A percentile compares a stretch with the other conserved stretches of the same genome.
phyloP scores from a whole-genome alignment of 2,888 invertebrate genomes.

The Andrena dorsata region DNA sequence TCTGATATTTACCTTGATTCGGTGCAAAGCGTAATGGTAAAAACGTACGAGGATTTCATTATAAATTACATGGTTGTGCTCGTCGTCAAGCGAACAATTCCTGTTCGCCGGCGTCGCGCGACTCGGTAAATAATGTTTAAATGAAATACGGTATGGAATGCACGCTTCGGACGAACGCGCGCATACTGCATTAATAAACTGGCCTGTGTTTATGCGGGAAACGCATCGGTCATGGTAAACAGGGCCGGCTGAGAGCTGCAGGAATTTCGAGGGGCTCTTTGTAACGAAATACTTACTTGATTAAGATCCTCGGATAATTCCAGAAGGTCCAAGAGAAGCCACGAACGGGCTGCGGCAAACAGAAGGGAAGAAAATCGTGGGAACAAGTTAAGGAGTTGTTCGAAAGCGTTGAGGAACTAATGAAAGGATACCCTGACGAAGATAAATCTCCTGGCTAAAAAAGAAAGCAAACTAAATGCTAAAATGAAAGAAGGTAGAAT shows the following conservation, averaged over 20 bases:
- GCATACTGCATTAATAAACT: constrained; percentile 36
- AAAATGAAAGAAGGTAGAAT: background rate
- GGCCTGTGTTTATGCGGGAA: constrained; percentile 12
- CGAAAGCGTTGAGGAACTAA: constrained; percentile 28
- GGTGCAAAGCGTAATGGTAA: background rate
- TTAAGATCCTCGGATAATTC: constrained; percentile 64
- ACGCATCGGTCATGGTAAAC: constrained; percentile 38
- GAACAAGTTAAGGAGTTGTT: constrained; percentile 37
- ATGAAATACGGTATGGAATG: background rate
- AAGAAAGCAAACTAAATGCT: constrained; percentile 1
- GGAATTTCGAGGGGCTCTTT: constrained; percentile 51
- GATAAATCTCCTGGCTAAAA: background rate
- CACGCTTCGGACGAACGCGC: constrained; percentile 7
- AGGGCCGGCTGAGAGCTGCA: constrained; percentile 32
- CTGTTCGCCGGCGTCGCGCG: constrained; percentile 8
- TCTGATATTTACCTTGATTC: constrained; percentile 7
- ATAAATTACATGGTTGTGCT: constrained; percentile 12
- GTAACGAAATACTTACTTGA: constrained; percentile 59
- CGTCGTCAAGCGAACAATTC: background rate
- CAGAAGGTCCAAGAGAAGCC: background rate
- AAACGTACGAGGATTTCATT: background rate
- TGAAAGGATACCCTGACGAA: constrained; percentile 13
- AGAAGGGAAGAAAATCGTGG: constrained; percentile 28
- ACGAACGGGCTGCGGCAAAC: background rate
- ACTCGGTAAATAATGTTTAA: constrained; percentile 6